Evolutionary conservation across 2,888 invertebrate genomes (phyloP).

Genomic region (Leptogaster cylindrica): DNA sequence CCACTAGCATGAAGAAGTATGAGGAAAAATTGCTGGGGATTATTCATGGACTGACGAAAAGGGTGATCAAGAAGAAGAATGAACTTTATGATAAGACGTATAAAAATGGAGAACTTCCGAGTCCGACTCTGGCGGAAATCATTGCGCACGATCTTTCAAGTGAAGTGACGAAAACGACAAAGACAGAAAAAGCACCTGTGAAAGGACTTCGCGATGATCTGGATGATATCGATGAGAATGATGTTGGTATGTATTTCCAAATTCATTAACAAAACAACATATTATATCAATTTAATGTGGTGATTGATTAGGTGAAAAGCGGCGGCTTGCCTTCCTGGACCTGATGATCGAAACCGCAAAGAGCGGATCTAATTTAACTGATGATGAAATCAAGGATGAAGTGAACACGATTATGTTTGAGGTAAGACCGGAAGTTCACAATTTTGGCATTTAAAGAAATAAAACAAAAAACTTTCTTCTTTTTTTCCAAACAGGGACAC

Average conservation of each 20-base stretch:
- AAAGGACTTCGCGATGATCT: slow-evolving; percentile 78
- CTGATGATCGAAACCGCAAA: slow-evolving; percentile 84
- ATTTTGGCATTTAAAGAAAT: not conserved
- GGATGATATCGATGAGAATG: slow-evolving; percentile 81
- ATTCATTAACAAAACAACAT: not conserved
- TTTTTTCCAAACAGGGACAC: slow-evolving; percentile 66
- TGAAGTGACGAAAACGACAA: slow-evolving; percentile 43
- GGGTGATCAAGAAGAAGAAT: slow-evolving; percentile 70
- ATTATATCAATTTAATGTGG: not conserved
- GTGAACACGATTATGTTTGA: slow-evolving; percentile 90
- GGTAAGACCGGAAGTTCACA: slow-evolving; percentile 60
- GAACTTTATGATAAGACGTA: slow-evolving; percentile 66
- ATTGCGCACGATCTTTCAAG: slow-evolving; percentile 48
- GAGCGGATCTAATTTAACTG: slow-evolving; percentile 74
- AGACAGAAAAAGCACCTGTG: slow-evolving; percentile 56
- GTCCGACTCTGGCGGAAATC: slow-evolving; percentile 61
- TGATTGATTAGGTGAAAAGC: slow-evolving; percentile 70
- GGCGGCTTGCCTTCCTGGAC: slow-evolving; percentile 86
- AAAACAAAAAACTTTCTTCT: not conserved
- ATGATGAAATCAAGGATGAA: slow-evolving; percentile 84
- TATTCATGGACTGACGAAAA: slow-evolving; percentile 79
- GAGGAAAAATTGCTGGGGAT: slow-evolving; percentile 72
- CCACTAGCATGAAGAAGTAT: slow-evolving; percentile 72
- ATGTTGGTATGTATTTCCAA: slow-evolving; percentile 67
- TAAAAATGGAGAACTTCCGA: slow-evolving; percentile 62